Base-by-base conservation (phyloP, 2,888 invertebrate species). In the Lycaena phlaeas region DNA sequence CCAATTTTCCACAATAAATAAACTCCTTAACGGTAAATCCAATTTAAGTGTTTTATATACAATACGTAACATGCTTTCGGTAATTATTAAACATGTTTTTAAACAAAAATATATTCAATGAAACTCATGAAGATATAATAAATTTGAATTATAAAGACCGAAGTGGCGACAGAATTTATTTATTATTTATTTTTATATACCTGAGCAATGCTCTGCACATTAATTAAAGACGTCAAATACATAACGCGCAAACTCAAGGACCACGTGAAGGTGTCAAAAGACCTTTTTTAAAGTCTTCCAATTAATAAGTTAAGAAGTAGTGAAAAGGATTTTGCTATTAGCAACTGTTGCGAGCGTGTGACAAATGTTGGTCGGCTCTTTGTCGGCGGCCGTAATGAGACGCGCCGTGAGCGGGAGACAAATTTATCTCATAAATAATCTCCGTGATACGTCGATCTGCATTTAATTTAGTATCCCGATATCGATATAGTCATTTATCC, bases 361-460 rank as follows among this genome's bases (percentile, higher is more conserved):
- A 79, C 75, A 76, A 81, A 79, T 76, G 69, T 53, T 53, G 58
- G 52, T 53, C 56, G 59, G 49, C 44, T 51, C 78, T 81, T 81
- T 82, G 81, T 78, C 81, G 81, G 81, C 69, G 50, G 49, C 60
- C 43, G 62, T 77, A 81, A 81, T 79, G 75, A 77, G 75, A 71
- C 72, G 56, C 64, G 58, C 60, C 51, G 63, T 68, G 60, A 63
- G 59, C 59, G 58, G 57, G 65, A 68, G 76, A 81, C 78, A 81
- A 81, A 81, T 82, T 78, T 67, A 69, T 64, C 68, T 64, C 77
- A 76, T 77, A 81, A 81, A 79, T 81, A 72, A 55, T 75, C 69
- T 61, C 59, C 48, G 59, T 61, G 72, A 71, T 68, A 71, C 70
- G 68, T 69, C 71, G 74, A 78, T 76, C 68, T 68, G 68, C 65